Evolutionary conservation across 2,113 vertebrate species (phyloP).

Genomic region (Urocynchramus pylzowi): DNA sequence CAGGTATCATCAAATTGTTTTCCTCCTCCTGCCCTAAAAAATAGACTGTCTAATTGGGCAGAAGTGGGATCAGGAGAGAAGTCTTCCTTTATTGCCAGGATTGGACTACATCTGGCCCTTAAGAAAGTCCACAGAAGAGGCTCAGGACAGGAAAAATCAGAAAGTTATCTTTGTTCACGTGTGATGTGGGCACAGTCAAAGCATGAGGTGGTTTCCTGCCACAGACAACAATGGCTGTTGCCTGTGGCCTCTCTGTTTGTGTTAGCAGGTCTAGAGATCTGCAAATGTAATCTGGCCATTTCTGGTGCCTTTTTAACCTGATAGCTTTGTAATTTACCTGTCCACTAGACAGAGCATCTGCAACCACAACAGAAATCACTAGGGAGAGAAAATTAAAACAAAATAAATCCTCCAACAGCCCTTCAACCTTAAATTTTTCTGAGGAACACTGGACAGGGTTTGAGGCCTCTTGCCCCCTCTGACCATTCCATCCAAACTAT

Average conservation of each 20-base stretch:
- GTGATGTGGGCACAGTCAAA: not conserved
- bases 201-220: fast-evolving
- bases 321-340: not conserved
- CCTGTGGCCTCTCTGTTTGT: not conserved
- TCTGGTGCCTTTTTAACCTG: not conserved
- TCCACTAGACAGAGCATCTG: not conserved
- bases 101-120: not conserved
- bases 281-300: not conserved
- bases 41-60: not conserved
- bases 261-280: not conserved
- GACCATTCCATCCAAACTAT: not conserved
- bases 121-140: not conserved
- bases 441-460: not conserved
- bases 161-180: not conserved
- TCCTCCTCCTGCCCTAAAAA: not conserved
- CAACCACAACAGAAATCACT: not conserved
- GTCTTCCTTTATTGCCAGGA: not conserved
- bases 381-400: not conserved
- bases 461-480: not conserved
- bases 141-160: not conserved
- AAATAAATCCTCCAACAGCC: fast-evolving
- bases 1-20: not conserved
- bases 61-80: not conserved
- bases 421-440: not conserved
- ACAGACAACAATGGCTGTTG: not conserved